Percentiles rank a stretch among this genome's conserved stretches.
Evolutionary conservation across 2,888 invertebrate species (phyloP).

Genomic region (Ethmia dodecea): DNA sequence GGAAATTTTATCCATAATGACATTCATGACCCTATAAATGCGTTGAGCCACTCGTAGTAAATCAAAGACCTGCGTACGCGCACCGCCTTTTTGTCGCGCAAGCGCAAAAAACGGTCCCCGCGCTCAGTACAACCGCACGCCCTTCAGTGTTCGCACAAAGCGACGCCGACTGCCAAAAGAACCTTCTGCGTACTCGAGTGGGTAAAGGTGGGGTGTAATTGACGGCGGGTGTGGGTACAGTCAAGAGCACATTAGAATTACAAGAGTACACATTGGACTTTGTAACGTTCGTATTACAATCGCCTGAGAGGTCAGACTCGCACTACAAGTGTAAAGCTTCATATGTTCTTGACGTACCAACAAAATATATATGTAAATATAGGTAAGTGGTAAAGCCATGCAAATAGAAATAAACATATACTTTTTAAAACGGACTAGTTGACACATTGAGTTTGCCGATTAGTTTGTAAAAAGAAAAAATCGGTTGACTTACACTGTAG

Average conservation of each 20-base stretch:
- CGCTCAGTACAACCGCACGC: conserved; percentile 42
- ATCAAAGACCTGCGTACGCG: conserved; percentile 19
- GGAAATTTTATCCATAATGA: no score
- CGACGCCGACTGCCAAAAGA: conserved; percentile 37
- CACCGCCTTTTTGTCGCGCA: conserved; percentile 53
- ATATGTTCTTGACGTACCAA: no score
- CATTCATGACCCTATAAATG: neutral
- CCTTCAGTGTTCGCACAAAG: conserved; percentile 54
- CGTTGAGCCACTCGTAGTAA: no score
- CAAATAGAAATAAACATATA: no score
- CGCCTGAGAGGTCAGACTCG: no score
- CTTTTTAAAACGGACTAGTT: no score
- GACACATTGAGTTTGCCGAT: no score
- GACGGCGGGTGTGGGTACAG: conserved; percentile 7
- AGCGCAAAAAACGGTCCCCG: conserved; percentile 48
- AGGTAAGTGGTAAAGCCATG: no score
- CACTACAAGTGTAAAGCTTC: no score
- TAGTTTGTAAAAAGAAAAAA: no score
- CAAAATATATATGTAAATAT: no score
- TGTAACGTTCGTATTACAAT: neutral
- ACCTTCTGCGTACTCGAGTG: conserved; percentile 33
- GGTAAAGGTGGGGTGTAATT: conserved; percentile 27
- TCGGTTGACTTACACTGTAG: no score
- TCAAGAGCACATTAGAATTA: neutral
- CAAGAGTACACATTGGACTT: neutral